Evolutionary conservation across 2,888 invertebrate genomes (phyloP).

Genomic region (Neria commutata): DNA sequence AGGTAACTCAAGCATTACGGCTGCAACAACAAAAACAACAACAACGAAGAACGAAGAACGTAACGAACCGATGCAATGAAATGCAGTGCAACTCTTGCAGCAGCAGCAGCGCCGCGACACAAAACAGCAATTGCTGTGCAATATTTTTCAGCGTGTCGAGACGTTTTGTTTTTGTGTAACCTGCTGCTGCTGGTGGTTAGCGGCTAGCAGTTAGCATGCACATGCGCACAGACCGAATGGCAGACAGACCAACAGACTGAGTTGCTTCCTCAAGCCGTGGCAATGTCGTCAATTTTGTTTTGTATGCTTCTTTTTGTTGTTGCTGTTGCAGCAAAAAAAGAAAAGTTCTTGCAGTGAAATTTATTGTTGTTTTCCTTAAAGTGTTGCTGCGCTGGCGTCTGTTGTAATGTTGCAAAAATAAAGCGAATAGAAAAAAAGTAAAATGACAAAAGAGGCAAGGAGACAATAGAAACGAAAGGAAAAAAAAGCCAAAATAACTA

Average conservation of each 20-base stretch:
- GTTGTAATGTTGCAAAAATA: background rate
- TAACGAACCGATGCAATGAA: too few relatives aligned
- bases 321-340: background rate
- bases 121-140: too few relatives aligned
- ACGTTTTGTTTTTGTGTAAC: too few relatives aligned
- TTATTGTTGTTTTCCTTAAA: background rate
- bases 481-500: background rate
- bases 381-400: background rate
- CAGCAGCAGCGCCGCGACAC: too few relatives aligned
- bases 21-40: too few relatives aligned
- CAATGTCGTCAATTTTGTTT: too few relatives aligned
- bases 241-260: constrained; percentile 6
- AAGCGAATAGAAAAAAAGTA: background rate
- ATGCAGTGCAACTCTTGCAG: too few relatives aligned
- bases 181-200: too few relatives aligned
- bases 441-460: background rate
- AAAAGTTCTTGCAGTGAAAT: background rate
- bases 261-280: too few relatives aligned
- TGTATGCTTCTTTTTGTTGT: background rate
- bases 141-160: too few relatives aligned
- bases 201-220: too few relatives aligned
- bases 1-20: constrained; percentile 18
- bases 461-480: background rate
- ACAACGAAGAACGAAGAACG: too few relatives aligned
- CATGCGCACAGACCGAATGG: background rate